Base-by-base conservation (phyloP, 2,888 invertebrate species). In the Drosophila flavopinicola region DNA sequence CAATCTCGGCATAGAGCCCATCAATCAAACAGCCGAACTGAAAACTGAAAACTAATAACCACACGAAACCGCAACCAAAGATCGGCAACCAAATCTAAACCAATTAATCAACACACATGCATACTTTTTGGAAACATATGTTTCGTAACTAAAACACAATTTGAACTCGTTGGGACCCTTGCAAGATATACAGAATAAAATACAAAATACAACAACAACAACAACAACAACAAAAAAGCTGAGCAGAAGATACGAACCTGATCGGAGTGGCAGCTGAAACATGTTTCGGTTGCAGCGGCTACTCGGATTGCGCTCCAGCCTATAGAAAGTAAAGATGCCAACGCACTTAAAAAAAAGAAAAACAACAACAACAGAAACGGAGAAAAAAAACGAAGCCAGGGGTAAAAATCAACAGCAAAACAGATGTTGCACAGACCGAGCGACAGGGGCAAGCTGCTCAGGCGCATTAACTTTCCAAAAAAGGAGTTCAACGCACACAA, bases 391-490 rank as follows among this genome's bases (percentile, higher is more conserved):
- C 58, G 58, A 56, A 68, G 63, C 25, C 47, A 54, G 48, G 65
- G 75, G 66, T 58, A 67, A 58, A 72, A 65, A 69, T 68, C 72
- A 54, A 69, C 72, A 78, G 67, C 61, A 59, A 68, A 85, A 87
- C 86, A 86, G 87, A 87, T 86, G 87, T 85, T 75, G 68, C 63
- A 71, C 87, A 87, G 78, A 87, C 83, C 47, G 29, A 48, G 29
- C 56, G 68, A 57, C 49, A 52, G 56, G 38, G 44, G 30, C 57
- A 66, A 25, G 56, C 48, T 39, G 66, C 61, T 57, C 69, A 57
- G 54, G 35, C 49, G 51, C 79, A 77, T 73, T 74, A 58, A 69
- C 76, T 70, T 75, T 73, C 59, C 56, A 29, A 47, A 41, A 61
- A 64, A 71, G 60, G 52, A 82, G 84, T 75, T 82, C 77, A 73